phyloP scores from a whole-genome alignment of 2,113 vertebrate genomes.

The Oxyruncus cristatus region DNA sequence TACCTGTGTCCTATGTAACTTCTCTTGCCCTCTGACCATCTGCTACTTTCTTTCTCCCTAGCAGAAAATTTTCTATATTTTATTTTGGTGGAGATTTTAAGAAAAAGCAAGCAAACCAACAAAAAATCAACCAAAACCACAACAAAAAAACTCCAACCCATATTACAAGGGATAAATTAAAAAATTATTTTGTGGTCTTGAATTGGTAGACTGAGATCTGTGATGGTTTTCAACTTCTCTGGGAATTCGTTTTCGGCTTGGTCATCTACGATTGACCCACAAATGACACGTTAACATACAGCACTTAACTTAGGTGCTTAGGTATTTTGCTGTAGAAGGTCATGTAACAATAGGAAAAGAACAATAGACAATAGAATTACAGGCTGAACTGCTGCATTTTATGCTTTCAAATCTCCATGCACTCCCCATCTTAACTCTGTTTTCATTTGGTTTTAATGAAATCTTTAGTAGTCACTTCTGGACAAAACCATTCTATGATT shows the following conservation, averaged over 20 bases:
- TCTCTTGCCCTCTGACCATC: neutral
- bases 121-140: neutral
- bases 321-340: neutral
- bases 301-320: neutral
- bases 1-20: neutral
- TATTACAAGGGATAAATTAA: neutral
- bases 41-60: neutral
- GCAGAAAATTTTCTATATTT: neutral
- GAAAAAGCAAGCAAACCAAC: neutral
- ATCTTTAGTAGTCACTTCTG: neutral
- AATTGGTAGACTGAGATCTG: neutral
- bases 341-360: neutral
- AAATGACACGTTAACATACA: neutral
- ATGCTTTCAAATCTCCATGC: neutral
- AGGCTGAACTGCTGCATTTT: neutral
- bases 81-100: neutral
- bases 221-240: neutral
- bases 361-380: neutral
- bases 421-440: neutral
- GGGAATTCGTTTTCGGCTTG: neutral
- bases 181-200: neutral
- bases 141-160: neutral
- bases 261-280: neutral
- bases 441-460: neutral
- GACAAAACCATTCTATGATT: neutral